Evolutionary conservation across 2,797 vertebrate genomes (phyloP).

Genomic region (Masticophis lateralis): DNA sequence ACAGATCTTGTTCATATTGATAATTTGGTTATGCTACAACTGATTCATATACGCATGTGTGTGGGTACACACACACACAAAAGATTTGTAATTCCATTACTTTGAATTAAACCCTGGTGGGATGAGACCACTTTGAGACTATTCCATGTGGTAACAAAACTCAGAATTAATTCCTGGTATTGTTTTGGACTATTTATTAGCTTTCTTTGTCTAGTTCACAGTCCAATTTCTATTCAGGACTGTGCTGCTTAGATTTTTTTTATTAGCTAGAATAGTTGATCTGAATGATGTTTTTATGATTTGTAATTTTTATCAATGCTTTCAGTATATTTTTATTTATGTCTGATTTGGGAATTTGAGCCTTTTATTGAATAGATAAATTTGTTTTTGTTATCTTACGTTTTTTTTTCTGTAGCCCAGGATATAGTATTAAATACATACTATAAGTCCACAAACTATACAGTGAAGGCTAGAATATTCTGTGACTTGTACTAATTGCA

Average conservation of each 20-base stretch:
- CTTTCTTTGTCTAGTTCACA: neutral
- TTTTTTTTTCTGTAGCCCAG: neutral
- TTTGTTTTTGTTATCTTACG: neutral
- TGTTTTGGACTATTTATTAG: neutral
- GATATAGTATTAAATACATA: neutral
- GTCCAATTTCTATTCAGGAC: neutral
- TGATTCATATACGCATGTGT: neutral
- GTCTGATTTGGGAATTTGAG: neutral
- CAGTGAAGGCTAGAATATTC: neutral
- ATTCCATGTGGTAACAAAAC: neutral
- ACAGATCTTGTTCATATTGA: neutral
- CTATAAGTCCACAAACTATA: neutral
- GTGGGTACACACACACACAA: accelerated
- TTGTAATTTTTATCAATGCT: neutral
- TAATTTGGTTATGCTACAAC: neutral
- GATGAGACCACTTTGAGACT: neutral
- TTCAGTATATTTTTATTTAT: neutral
- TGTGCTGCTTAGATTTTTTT: neutral
- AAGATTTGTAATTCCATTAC: neutral
- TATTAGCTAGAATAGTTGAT: neutral
- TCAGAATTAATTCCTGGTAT: neutral
- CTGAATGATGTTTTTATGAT: neutral
- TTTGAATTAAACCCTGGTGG: neutral
- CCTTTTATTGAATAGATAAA: neutral
- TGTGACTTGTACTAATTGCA: slow-evolving; percentile 8